Evolutionary conservation across 1,140 invertebrate species (phyloP).

Genomic region (Magallana gigas): DNA sequence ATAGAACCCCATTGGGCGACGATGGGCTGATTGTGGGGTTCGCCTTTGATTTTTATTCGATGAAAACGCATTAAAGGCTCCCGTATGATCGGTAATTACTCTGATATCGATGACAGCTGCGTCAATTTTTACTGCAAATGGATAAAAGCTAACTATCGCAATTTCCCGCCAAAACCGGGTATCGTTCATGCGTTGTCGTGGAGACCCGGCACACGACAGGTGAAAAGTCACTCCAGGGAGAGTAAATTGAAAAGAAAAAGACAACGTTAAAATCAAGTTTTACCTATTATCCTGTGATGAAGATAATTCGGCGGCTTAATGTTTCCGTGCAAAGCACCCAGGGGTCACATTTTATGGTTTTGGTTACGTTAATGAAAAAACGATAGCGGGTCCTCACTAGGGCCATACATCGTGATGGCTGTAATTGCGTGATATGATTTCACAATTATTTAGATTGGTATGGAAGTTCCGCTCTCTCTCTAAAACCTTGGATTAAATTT

Average conservation of each 20-base stretch:
- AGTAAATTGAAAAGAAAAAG: constrained; percentile 1
- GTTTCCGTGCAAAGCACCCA: constrained; percentile 1
- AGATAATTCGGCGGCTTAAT: constrained; percentile 11
- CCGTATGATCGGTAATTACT: constrained; percentile 11
- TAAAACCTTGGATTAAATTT: too few species aligned
- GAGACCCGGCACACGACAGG: constrained; percentile 11
- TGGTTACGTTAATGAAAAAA: constrained; percentile 13
- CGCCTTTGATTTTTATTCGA: constrained; percentile 21
- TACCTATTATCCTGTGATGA: constrained; percentile 24
- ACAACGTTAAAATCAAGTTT: constrained; percentile 4
- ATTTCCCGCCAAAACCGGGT: constrained; percentile 11
- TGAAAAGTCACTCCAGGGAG: not conserved
- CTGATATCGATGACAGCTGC: constrained; percentile 4
- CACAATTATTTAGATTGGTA: too few species aligned
- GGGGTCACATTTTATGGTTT: not conserved
- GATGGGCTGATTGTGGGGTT: not conserved
- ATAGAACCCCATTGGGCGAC: not conserved
- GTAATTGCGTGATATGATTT: not conserved
- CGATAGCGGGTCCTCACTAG: not conserved
- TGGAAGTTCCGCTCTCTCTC: too few species aligned
- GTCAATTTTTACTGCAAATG: not conserved
- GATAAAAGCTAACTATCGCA: not conserved
- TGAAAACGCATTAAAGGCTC: constrained; percentile 8
- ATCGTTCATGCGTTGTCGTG: not conserved
- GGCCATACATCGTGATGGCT: not conserved